Conservation (phyloP, 2,888 invertebrate species). For the Tipula helvola region DNA sequence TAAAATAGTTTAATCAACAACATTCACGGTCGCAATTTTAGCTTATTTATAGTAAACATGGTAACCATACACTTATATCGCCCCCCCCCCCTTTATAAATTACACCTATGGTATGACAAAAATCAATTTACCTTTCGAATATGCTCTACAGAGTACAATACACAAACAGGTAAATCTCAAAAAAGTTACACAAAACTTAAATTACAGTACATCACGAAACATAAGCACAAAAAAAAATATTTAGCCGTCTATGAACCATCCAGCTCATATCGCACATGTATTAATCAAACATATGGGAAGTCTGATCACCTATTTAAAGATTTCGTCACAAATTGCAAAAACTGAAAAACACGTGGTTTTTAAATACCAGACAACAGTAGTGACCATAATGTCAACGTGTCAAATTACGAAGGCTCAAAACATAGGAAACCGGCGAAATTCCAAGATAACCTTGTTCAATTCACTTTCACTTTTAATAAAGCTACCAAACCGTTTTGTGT, state of each 20-base stretch:
- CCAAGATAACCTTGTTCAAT: background rate
- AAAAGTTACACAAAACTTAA: background rate
- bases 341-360: background rate
- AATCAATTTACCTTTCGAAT: background rate
- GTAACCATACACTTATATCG: background rate
- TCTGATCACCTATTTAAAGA: background rate
- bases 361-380: background rate
- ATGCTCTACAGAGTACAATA: background rate
- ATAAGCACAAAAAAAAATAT: background rate
- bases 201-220: background rate
- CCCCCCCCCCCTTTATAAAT: background rate
- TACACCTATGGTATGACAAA: background rate
- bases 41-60: background rate
- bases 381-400: background rate
- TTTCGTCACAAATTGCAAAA: background rate
- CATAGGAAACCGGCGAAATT: background rate
- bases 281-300: background rate
- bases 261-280: background rate
- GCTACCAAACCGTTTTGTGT: background rate
- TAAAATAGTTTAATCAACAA: background rate
- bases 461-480: background rate
- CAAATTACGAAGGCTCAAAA: background rate
- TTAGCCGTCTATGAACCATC: background rate
- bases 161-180: background rate
- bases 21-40: background rate